These are phyloP conservation scores for Amphipyra berbera DNA, from an alignment of 2,888 invertebrate species.

Conservation along the genomic window DNA sequence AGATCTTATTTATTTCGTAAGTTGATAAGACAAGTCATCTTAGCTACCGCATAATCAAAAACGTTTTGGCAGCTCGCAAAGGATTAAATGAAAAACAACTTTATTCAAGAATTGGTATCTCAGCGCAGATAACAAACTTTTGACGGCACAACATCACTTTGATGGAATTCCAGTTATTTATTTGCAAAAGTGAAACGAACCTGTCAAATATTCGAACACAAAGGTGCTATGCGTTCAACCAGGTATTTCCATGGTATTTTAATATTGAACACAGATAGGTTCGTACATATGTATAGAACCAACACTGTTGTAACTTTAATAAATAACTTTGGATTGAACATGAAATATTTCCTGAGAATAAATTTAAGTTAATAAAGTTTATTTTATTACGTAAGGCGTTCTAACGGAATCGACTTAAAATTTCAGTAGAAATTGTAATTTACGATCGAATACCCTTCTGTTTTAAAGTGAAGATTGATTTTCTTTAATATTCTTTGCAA, in stretches of 20 bases:
- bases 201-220: constrained; percentile 26
- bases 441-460: constrained; percentile 11
- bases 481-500: constrained; percentile 8
- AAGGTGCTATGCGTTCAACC: constrained; percentile 8
- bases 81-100: constrained; percentile 14
- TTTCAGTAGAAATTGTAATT: constrained; percentile 32
- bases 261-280: constrained; percentile 4
- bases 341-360: neutral
- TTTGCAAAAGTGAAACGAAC: constrained; percentile 32
- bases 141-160: constrained; percentile 11
- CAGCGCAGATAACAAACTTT: constrained; percentile 19
- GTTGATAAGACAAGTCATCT: neutral
- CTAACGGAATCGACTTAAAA: constrained; percentile 12
- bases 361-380: neutral
- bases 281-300: too few relatives aligned
- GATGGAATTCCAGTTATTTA: constrained; percentile 49
- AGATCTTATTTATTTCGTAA: too few relatives aligned
- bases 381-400: constrained; percentile 20
- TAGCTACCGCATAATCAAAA: constrained; percentile 7
- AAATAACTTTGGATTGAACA: constrained; percentile 7
- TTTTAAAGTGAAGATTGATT: constrained; percentile 32
- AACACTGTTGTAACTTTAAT: constrained; percentile 7
- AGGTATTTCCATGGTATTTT: constrained; percentile 29
- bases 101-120: constrained; percentile 25
- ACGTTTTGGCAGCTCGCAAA: constrained; percentile 8